These are phyloP conservation scores for Villa cingulata DNA, from an alignment of 2,888 invertebrate species.

Conservation along the genomic window DNA sequence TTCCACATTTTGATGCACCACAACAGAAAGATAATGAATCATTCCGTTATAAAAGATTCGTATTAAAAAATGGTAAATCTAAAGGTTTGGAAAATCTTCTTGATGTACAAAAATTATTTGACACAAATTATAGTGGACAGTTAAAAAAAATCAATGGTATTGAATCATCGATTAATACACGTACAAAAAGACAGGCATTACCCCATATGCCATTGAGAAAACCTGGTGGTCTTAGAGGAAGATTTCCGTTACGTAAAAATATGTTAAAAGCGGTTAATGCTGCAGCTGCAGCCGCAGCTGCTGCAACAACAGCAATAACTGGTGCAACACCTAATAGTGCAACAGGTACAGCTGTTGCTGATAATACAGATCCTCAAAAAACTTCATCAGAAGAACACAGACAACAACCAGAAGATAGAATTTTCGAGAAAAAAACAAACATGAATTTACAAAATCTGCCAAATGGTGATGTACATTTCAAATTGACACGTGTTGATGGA, in stretches of 20 bases:
- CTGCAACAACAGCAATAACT: not conserved
- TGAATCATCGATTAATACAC: no score
- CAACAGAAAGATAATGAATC: slow-evolving; percentile 2
- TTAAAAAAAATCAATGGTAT: no score
- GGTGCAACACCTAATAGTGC: not conserved
- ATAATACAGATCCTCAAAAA: not conserved
- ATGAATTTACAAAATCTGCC: slow-evolving; percentile 13
- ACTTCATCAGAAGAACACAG: not conserved
- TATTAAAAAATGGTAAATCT: slow-evolving; percentile 2
- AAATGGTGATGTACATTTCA: slow-evolving; percentile 14
- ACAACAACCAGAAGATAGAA: not conserved
- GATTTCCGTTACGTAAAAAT: not conserved
- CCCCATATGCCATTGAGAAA: not conserved
- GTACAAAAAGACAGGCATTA: not conserved
- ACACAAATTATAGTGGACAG: not conserved
- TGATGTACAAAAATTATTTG: not conserved
- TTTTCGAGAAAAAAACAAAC: not conserved
- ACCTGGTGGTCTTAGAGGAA: not conserved
- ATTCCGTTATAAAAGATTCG: slow-evolving; percentile 4
- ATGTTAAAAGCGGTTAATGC: not conserved
- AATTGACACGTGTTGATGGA: slow-evolving; percentile 3
- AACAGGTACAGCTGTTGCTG: not conserved
- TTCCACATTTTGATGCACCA: slow-evolving; percentile 10
- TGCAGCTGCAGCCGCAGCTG: not conserved
- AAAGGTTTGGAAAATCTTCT: slow-evolving; percentile 1